Evolutionary conservation across 1,140 invertebrate genomes (phyloP).

Genomic region (Hypothenemus hampei): DNA sequence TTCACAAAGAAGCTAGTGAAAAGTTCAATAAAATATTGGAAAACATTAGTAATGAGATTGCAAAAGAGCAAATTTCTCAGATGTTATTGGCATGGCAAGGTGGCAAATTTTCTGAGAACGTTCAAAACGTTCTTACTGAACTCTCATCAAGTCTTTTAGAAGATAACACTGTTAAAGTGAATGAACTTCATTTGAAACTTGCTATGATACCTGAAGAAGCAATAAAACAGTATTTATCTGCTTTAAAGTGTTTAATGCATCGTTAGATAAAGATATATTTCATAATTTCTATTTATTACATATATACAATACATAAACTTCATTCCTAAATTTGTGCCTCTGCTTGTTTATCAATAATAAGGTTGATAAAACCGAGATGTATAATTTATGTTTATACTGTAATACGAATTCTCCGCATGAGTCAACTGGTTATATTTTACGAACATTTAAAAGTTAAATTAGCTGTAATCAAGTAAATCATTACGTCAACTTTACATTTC

Average conservation of each 20-base stretch:
- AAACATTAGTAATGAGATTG: slow-evolving; percentile 5
- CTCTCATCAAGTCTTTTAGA: slow-evolving; percentile 11
- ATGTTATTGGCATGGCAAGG: slow-evolving; percentile 24
- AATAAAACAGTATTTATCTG: slow-evolving; percentile 13
- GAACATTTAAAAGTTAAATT: neutral
- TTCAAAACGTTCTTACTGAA: slow-evolving; percentile 20
- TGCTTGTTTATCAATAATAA: neutral
- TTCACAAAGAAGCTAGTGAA: slow-evolving; percentile 17
- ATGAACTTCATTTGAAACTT: slow-evolving; percentile 25
- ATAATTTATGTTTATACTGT: too few relatives aligned
- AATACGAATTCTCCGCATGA: neutral
- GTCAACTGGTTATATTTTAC: too few relatives aligned
- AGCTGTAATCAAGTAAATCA: too few relatives aligned
- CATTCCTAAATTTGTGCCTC: neutral
- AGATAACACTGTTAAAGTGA: slow-evolving; percentile 16
- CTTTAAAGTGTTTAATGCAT: slow-evolving; percentile 16
- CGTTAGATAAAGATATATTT: too few relatives aligned
- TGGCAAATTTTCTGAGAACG: slow-evolving; percentile 24
- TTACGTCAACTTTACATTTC: slow-evolving; percentile 42
- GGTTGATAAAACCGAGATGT: too few relatives aligned
- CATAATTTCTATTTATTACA: too few relatives aligned
- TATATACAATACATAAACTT: neutral
- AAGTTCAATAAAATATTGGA: slow-evolving; percentile 20
- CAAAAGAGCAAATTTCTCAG: slow-evolving; percentile 18
- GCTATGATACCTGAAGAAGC: slow-evolving; percentile 9